These are phyloP conservation scores for Passer domesticus DNA, from an alignment of 2,113 vertebrate species.

Conservation along the genomic window DNA sequence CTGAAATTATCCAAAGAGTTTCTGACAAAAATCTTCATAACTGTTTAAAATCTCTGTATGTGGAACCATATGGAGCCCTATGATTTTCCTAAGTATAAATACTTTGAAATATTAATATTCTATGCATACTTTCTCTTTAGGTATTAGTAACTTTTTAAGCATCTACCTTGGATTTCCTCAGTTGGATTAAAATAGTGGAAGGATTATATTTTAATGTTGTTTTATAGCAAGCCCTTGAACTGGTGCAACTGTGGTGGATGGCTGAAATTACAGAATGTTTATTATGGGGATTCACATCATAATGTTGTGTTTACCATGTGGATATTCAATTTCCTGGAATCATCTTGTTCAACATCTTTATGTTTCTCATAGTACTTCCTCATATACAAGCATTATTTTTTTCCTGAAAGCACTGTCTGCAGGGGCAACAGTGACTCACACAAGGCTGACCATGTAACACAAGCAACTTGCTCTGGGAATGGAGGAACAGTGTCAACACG, in stretches of 20 bases:
- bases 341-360: neutral
- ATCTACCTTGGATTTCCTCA: neutral
- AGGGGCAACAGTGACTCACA: neutral
- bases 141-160: neutral
- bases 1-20: neutral
- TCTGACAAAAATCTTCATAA: neutral
- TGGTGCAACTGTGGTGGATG: neutral
- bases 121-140: neutral
- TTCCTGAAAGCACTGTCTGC: neutral
- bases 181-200: neutral
- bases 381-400: neutral
- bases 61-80: neutral
- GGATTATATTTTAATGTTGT: neutral
- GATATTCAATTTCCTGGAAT: neutral
- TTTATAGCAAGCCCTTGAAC: neutral
- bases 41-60: neutral
- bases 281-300: neutral
- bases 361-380: neutral
- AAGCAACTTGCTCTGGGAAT: neutral
- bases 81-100: neutral
- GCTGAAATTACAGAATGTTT: neutral
- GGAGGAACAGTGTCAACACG: rapidly evolving
- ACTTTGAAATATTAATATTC: neutral
- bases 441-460: neutral
- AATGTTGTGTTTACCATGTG: neutral